Percentiles rank a stretch among this genome's conserved stretches.
Evolutionary conservation across 2,888 invertebrate genomes (phyloP).

Genomic region (Dicycla oo): DNA sequence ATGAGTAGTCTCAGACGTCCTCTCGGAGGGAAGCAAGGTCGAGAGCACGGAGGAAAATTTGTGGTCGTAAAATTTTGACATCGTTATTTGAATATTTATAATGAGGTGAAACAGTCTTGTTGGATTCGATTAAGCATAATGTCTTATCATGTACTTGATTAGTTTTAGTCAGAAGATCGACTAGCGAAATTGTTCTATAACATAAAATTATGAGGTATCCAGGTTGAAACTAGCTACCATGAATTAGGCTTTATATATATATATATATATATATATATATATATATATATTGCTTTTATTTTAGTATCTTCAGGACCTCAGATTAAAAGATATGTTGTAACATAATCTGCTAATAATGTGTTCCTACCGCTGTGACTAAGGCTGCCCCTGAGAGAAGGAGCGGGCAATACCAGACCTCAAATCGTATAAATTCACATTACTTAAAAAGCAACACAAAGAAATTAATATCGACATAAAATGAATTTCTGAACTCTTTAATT

Average conservation of each 20-base stretch:
- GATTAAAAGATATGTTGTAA: too few species aligned
- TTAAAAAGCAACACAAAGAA: background rate
- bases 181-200: background rate
- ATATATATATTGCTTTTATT: too few species aligned
- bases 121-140: conserved; percentile 4
- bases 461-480: background rate
- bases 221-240: background rate
- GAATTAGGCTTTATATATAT: background rate
- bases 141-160: background rate
- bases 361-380: background rate
- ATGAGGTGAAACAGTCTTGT: background rate
- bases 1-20: conserved; percentile 42
- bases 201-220: background rate
- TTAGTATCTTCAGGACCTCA: too few species aligned
- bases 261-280: too few species aligned
- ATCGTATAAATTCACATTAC: too few species aligned
- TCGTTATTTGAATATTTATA: conserved; percentile 31
- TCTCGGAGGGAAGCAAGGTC: conserved; percentile 55
- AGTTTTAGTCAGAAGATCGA: too few species aligned
- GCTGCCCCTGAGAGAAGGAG: too few species aligned
- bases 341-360: background rate
- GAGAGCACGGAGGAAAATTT: conserved; percentile 31
- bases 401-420: background rate
- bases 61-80: conserved; percentile 17
- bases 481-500: background rate